Evolutionary conservation across 2,888 invertebrate genomes (phyloP).

Genomic region (Andrena minutula): DNA sequence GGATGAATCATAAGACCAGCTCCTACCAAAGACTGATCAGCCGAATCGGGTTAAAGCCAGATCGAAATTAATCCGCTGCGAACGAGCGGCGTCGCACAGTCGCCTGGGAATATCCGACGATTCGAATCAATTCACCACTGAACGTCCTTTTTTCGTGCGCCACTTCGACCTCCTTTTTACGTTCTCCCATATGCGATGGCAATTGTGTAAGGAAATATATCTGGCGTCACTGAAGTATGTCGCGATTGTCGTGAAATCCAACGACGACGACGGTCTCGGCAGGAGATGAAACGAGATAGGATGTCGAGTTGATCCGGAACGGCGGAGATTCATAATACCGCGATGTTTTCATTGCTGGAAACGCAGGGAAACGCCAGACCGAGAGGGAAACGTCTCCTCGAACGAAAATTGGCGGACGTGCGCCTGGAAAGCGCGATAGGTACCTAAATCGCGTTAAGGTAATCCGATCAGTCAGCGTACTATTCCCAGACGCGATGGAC

Average conservation of each 20-base stretch:
- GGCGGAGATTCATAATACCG: background rate
- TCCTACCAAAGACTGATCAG: background rate
- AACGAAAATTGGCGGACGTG: background rate
- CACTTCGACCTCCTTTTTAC: no score
- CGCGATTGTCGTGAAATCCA: no score
- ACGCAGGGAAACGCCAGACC: background rate
- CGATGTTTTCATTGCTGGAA: background rate
- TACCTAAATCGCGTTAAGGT: conserved; percentile 37
- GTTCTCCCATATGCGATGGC: no score
- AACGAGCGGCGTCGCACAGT: background rate
- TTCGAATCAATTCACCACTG: background rate
- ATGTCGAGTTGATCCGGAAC: no score
- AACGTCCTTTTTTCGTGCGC: background rate
- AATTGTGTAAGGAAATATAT: no score
- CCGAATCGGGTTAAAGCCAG: background rate
- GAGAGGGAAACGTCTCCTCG: background rate
- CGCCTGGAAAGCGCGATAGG: background rate
- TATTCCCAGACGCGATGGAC: conserved; percentile 16
- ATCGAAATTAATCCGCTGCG: conserved; percentile 7
- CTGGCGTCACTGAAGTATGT: no score
- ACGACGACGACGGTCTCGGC: no score
- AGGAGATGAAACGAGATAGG: no score
- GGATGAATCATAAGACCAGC: conserved; percentile 54
- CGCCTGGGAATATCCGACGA: background rate
- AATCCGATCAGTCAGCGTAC: conserved; percentile 35